Evolutionary conservation across 2,888 invertebrate species (phyloP).

Genomic region (Hirtodrosophila alboralis): DNA sequence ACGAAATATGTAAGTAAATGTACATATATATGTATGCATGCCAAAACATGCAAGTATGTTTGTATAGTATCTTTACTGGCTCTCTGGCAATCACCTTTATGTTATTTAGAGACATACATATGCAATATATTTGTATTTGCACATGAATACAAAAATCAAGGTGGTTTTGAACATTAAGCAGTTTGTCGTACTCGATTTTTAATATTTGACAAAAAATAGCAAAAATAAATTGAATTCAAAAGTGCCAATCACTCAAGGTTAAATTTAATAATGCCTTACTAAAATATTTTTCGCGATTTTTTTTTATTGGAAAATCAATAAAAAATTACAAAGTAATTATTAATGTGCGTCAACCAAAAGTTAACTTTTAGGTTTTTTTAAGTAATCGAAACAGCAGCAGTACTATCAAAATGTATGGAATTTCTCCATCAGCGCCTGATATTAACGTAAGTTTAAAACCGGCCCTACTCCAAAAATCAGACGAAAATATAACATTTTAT

Average conservation of each 20-base stretch:
- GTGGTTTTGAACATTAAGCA: slow-evolving; percentile 26
- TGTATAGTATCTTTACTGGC: slow-evolving; percentile 31
- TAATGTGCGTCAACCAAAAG: slow-evolving; percentile 27
- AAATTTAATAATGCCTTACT: slow-evolving; percentile 18
- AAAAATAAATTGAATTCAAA: slow-evolving; percentile 34
- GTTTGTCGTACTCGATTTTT: slow-evolving; percentile 11
- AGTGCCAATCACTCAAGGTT: slow-evolving; percentile 47
- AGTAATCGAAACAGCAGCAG: slow-evolving; percentile 14
- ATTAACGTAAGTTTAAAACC: slow-evolving; percentile 58
- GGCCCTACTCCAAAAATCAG: slow-evolving; percentile 4
- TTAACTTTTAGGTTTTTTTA: slow-evolving; percentile 15
- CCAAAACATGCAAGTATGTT: slow-evolving; percentile 27
- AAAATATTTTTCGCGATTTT: slow-evolving; percentile 14
- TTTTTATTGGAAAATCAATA: slow-evolving; percentile 46
- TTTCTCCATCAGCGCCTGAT: slow-evolving; percentile 58
- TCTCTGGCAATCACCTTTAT: slow-evolving; percentile 28
- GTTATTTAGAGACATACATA: slow-evolving; percentile 31
- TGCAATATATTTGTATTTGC: slow-evolving; percentile 46
- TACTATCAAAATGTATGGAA: slow-evolving; percentile 59
- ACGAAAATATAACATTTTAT: background rate
- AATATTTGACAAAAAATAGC: slow-evolving; percentile 19
- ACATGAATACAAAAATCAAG: slow-evolving; percentile 28
- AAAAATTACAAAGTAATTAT: slow-evolving; percentile 28
- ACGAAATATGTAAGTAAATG: slow-evolving; percentile 33
- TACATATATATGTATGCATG: slow-evolving; percentile 1